Conservation (phyloP, 1,140 invertebrate species). For the Bilobella aurantiaca region DNA sequence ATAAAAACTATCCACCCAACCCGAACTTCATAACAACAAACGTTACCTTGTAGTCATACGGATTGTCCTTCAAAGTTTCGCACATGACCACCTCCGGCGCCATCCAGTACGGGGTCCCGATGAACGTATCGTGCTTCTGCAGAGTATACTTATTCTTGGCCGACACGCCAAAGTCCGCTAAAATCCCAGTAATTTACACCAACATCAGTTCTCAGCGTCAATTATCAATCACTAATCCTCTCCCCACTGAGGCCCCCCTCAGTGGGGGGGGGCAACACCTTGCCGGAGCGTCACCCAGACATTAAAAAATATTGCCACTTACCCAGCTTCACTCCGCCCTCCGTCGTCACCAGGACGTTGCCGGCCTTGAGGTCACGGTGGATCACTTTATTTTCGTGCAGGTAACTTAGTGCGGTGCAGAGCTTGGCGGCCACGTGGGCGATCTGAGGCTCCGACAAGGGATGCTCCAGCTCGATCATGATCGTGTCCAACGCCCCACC, state of each 20-base stretch:
- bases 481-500: slow-evolving; percentile 95
- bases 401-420: slow-evolving; percentile 56
- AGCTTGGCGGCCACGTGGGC: slow-evolving; percentile 86
- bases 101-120: slow-evolving; percentile 98
- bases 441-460: slow-evolving; percentile 88
- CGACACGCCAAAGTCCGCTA: slow-evolving; percentile 98
- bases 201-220: too few relatives aligned
- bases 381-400: slow-evolving; percentile 86
- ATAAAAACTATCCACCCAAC: too few relatives aligned
- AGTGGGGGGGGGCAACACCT: too few relatives aligned
- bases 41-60: slow-evolving; percentile 90
- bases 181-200: too few relatives aligned
- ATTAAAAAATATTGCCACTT: too few relatives aligned
- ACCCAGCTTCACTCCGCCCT: slow-evolving; percentile 94
- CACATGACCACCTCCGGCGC: slow-evolving; percentile 91
- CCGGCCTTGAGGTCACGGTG: slow-evolving; percentile 97
- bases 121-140: slow-evolving; percentile 96
- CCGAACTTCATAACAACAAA: too few relatives aligned
- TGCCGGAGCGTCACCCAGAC: too few relatives aligned
- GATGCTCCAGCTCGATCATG: slow-evolving; percentile 95
- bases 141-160: slow-evolving; percentile 93
- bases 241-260: too few relatives aligned
- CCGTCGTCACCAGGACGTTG: slow-evolving; percentile 90
- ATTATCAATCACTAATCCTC: too few relatives aligned
- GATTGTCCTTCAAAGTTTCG: slow-evolving; percentile 96